A percentile compares a stretch with the other conserved stretches of the same genome.
Conservation (phyloP, 2,888 invertebrate species). For the Drosophila melanosoma region DNA sequence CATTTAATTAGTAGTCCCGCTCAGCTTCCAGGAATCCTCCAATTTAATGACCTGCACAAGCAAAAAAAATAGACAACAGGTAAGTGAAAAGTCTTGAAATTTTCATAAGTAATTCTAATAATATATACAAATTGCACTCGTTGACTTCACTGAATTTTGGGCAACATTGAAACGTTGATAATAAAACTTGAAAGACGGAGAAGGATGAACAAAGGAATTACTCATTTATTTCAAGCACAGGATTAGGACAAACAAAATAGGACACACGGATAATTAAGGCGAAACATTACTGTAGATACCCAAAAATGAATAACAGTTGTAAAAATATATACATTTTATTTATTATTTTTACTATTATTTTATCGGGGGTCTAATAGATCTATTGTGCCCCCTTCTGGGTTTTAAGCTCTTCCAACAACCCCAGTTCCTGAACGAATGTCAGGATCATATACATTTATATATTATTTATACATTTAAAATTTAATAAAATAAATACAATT, state of each 20-base stretch:
- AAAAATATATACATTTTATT: too few species aligned
- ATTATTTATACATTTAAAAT: too few species aligned
- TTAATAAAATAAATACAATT: not conserved
- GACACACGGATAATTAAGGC: not conserved
- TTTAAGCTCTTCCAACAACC: too few species aligned
- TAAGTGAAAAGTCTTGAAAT: slow-evolving; percentile 31
- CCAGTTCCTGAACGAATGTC: too few species aligned
- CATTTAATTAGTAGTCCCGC: slow-evolving; percentile 43
- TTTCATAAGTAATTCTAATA: slow-evolving; percentile 8
- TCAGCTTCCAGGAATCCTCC: slow-evolving; percentile 43
- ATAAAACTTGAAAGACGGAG: not conserved
- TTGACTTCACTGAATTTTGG: slow-evolving; percentile 12
- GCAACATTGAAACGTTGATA: not conserved
- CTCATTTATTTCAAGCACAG: slow-evolving; percentile 1
- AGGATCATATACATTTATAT: too few species aligned
- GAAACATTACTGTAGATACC: not conserved
- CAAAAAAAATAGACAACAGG: slow-evolving; percentile 31
- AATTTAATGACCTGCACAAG: slow-evolving; percentile 44
- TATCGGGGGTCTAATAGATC: too few species aligned
- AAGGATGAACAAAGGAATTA: slow-evolving; percentile 9
- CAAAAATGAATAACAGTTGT: not conserved
- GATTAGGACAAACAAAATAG: not conserved
- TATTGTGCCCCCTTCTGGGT: too few species aligned
- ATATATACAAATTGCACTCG: slow-evolving; percentile 21
- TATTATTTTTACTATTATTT: too few species aligned